Evolutionary conservation across 2,797 vertebrate species (phyloP).

Genomic region (Kryptopterus vitreolus): DNA sequence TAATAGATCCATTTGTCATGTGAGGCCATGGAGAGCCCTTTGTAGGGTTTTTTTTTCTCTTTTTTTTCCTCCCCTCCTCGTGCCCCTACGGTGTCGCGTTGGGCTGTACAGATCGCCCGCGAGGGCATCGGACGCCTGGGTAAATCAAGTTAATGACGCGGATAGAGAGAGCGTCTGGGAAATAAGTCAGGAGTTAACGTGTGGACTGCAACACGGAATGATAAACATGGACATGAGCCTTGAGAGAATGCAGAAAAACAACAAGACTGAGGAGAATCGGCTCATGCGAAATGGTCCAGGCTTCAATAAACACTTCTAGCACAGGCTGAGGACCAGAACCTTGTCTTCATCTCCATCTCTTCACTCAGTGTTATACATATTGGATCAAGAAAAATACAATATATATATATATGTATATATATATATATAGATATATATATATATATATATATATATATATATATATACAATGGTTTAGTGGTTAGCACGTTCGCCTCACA

Average conservation of each 20-base stretch:
- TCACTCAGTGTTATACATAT: not conserved
- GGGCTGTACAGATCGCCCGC: not conserved
- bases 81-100: not conserved
- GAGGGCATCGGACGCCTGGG: not conserved
- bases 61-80: slow-evolving; percentile 11
- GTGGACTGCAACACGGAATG: not conserved
- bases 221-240: slow-evolving; percentile 7
- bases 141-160: slow-evolving; percentile 30
- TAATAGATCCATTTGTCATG: slow-evolving; percentile 45
- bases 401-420: no score
- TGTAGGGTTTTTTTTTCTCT: not conserved
- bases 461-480: no score
- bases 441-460: no score
- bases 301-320: slow-evolving; percentile 6
- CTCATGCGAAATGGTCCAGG: not conserved
- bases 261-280: not conserved
- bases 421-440: no score
- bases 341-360: not conserved
- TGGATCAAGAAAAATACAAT: not conserved
- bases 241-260: not conserved
- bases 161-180: not conserved
- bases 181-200: slow-evolving; percentile 16
- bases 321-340: not conserved
- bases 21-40: slow-evolving; percentile 9
- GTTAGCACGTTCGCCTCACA: no score